Conservation (phyloP, 2,888 invertebrate species). For the Actias luna region DNA sequence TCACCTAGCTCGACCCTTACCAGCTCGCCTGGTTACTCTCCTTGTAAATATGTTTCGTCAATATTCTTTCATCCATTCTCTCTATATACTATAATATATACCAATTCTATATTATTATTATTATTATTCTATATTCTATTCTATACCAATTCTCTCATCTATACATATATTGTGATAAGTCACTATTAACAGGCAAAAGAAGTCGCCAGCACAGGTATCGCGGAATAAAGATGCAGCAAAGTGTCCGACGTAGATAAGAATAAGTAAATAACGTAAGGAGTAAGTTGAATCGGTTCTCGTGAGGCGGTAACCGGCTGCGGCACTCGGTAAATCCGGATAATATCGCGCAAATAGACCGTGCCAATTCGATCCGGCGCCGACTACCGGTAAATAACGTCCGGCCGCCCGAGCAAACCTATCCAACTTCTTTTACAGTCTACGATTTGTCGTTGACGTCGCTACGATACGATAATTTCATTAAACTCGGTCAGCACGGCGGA, state of each 20-base stretch:
- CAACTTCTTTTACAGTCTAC: constrained; percentile 16
- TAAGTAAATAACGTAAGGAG: constrained; percentile 18
- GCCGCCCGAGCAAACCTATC: constrained; percentile 19
- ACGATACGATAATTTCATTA: not conserved
- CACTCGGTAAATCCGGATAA: constrained; percentile 35
- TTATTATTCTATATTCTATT: too few relatives aligned
- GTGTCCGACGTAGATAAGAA: not conserved
- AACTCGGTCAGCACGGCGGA: not conserved
- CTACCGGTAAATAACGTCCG: constrained; percentile 31
- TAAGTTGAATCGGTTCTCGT: constrained; percentile 17
- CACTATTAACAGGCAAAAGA: too few relatives aligned
- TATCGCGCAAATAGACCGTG: constrained; percentile 35
- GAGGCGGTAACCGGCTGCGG: constrained; percentile 22
- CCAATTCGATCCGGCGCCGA: constrained; percentile 22
- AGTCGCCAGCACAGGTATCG: too few relatives aligned
- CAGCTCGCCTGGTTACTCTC: too few relatives aligned
- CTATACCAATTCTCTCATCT: too few relatives aligned
- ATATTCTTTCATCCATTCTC: too few relatives aligned
- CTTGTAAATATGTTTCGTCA: too few relatives aligned
- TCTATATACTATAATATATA: too few relatives aligned
- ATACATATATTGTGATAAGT: too few relatives aligned
- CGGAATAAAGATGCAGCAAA: not conserved
- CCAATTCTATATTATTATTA: too few relatives aligned
- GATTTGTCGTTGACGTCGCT: not conserved
- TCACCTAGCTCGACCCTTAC: too few relatives aligned